phyloP scores from a whole-genome alignment of 2,113 vertebrate genomes.

The Ancistrus triradiatus region DNA sequence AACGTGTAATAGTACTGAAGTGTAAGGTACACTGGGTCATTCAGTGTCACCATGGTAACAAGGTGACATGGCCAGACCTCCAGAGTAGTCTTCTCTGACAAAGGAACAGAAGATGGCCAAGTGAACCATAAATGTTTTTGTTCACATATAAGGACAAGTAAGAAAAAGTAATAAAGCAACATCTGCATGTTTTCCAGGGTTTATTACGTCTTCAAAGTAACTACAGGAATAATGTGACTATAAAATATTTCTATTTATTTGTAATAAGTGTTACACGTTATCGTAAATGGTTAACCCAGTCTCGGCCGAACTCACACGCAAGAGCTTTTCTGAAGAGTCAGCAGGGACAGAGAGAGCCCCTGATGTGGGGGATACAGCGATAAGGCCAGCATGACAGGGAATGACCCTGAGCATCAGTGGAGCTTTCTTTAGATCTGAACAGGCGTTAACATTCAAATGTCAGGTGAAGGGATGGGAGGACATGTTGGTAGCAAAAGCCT shows the following conservation, averaged over 20 bases:
- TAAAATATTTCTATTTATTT: too few relatives aligned
- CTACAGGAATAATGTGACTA: too few relatives aligned
- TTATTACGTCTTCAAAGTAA: too few relatives aligned
- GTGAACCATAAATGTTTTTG: too few relatives aligned
- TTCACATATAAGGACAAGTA: too few relatives aligned
- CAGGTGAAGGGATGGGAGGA: slow-evolving; percentile 51
- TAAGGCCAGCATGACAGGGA: slow-evolving; percentile 28
- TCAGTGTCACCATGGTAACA: slow-evolving; percentile 71
- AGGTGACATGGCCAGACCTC: slow-evolving; percentile 59
- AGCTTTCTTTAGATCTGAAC: slow-evolving; percentile 48
- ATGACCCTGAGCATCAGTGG: slow-evolving; percentile 48
- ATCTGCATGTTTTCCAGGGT: too few relatives aligned
- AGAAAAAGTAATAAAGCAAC: too few relatives aligned
- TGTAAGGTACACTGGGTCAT: slow-evolving; percentile 54
- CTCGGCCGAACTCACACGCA: background rate
- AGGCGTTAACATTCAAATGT: slow-evolving; percentile 65
- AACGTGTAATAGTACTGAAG: slow-evolving; percentile 38
- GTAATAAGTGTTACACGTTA: too few relatives aligned
- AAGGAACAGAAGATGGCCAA: too few relatives aligned
- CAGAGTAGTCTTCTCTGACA: slow-evolving; percentile 47
- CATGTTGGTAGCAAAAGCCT: slow-evolving; percentile 46
- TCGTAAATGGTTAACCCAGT: too few relatives aligned
- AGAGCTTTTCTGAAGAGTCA: slow-evolving; percentile 29
- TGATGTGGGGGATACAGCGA: slow-evolving; percentile 6
- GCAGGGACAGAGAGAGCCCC: background rate